phyloP scores from a whole-genome alignment of 2,888 invertebrate genomes.

The Oligia latruncula region DNA sequence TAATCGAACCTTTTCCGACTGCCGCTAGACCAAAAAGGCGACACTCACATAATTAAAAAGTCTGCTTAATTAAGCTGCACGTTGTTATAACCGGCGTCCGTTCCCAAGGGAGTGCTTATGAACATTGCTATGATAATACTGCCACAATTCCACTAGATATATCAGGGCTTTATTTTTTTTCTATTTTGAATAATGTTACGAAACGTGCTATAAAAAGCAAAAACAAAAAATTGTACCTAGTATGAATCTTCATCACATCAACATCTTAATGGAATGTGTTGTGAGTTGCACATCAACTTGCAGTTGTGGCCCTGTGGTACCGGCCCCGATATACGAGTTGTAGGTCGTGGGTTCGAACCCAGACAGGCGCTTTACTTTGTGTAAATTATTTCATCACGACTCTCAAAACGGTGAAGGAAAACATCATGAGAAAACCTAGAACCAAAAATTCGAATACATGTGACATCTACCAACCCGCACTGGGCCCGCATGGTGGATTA shows the following conservation, averaged over 20 bases:
- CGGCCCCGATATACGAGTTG: too few species aligned
- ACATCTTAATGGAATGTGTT: too few species aligned
- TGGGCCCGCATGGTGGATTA: too few species aligned
- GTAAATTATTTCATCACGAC: too few species aligned
- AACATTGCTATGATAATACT: conserved; percentile 45
- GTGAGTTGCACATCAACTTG: neutral
- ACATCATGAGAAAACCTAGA: too few species aligned
- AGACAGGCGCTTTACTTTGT: too few species aligned
- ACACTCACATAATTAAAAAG: conserved; percentile 47
- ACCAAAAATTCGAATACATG: too few species aligned
- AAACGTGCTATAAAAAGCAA: neutral
- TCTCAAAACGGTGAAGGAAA: too few species aligned
- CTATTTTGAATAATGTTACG: neutral
- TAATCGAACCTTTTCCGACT: conserved; percentile 1
- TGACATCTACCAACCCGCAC: too few species aligned
- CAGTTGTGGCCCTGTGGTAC: too few species aligned
- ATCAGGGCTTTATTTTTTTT: conserved; percentile 20
- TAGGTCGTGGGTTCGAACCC: too few species aligned
- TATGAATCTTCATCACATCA: neutral
- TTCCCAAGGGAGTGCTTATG: conserved; percentile 41
- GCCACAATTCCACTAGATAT: conserved; percentile 38
- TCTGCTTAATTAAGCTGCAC: conserved; percentile 48
- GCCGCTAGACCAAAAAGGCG: conserved; percentile 17
- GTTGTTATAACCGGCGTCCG: conserved; percentile 34
- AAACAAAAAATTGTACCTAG: neutral